These are phyloP conservation scores for Lates japonicus DNA, from an alignment of 2,797 vertebrate species.

Conservation along the genomic window DNA sequence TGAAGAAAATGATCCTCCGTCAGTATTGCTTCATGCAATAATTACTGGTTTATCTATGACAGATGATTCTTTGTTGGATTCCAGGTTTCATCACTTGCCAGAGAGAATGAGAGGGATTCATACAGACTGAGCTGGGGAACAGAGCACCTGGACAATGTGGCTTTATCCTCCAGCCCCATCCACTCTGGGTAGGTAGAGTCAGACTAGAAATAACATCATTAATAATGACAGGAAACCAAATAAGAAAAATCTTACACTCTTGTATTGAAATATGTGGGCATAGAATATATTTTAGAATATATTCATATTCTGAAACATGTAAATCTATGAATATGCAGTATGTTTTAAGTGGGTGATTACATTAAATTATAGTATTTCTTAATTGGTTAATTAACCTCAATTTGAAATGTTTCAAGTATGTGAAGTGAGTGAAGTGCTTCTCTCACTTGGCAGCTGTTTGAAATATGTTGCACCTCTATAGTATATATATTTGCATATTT, in stretches of 20 bases:
- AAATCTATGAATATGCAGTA: conserved; percentile 1
- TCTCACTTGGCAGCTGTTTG: neutral
- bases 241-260: neutral
- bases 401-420: neutral
- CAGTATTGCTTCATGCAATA: neutral
- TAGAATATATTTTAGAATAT: neutral
- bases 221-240: neutral
- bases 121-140: conserved; percentile 94
- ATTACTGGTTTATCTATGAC: neutral
- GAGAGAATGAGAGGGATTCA: conserved; percentile 91
- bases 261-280: neutral
- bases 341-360: neutral
- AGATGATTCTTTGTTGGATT: conserved; percentile 7
- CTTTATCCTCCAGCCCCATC: conserved; percentile 94
- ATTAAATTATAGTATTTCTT: neutral
- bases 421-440: neutral
- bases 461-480: neutral
- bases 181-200: conserved; percentile 93
- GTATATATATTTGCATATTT: neutral
- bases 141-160: conserved; percentile 97
- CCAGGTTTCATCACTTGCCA: conserved; percentile 89
- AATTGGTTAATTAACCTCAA: conserved; percentile 1
- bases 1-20: neutral
- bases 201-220: neutral
- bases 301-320: neutral